These are phyloP conservation scores for Rostratula benghalensis DNA, from an alignment of 2,113 vertebrate genomes.

Conservation along the genomic window DNA sequence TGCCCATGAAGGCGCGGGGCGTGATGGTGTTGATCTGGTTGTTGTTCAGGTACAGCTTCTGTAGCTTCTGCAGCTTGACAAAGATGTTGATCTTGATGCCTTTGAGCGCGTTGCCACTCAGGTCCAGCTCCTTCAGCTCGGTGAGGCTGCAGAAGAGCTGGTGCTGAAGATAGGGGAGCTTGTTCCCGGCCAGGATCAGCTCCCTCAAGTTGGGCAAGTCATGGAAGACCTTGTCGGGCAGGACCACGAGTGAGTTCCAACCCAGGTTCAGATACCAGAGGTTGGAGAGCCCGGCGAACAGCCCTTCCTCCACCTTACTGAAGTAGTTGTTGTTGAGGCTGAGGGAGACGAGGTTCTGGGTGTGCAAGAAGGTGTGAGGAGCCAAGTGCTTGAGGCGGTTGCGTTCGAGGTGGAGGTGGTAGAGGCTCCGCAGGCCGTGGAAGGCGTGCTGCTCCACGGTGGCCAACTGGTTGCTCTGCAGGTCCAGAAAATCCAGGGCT, in stretches of 20 bases:
- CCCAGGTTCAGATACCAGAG: slow-evolving; percentile 95
- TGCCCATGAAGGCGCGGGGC: slow-evolving; percentile 87
- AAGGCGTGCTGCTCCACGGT: slow-evolving; percentile 85
- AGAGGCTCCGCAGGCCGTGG: slow-evolving; percentile 80
- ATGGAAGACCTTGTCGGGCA: slow-evolving; percentile 86
- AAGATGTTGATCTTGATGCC: slow-evolving; percentile 91
- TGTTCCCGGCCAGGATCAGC: slow-evolving; percentile 90
- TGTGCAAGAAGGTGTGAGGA: slow-evolving; percentile 81
- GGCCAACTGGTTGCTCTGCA: slow-evolving; percentile 84
- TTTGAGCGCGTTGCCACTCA: slow-evolving; percentile 87
- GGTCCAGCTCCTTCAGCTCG: slow-evolving; percentile 91
- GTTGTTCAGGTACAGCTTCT: slow-evolving; percentile 91
- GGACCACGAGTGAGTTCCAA: slow-evolving; percentile 89
- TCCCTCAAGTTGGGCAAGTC: slow-evolving; percentile 87
- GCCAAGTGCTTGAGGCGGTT: slow-evolving; percentile 83
- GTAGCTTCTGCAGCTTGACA: slow-evolving; percentile 84
- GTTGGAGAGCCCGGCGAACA: slow-evolving; percentile 86
- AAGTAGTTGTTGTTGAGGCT: slow-evolving; percentile 91
- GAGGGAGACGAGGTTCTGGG: slow-evolving; percentile 85
- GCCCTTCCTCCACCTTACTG: slow-evolving; percentile 84
- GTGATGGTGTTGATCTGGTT: slow-evolving; percentile 87
- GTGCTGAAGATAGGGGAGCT: slow-evolving; percentile 90
- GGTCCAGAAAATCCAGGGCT: slow-evolving; percentile 87
- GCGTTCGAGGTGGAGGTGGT: slow-evolving; percentile 88
- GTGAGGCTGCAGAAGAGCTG: slow-evolving; percentile 87